Evolutionary conservation across 2,113 vertebrate species (phyloP), one percentile per base, ranked within the genome.

Genomic region (Hyperopisus bebe): DNA sequence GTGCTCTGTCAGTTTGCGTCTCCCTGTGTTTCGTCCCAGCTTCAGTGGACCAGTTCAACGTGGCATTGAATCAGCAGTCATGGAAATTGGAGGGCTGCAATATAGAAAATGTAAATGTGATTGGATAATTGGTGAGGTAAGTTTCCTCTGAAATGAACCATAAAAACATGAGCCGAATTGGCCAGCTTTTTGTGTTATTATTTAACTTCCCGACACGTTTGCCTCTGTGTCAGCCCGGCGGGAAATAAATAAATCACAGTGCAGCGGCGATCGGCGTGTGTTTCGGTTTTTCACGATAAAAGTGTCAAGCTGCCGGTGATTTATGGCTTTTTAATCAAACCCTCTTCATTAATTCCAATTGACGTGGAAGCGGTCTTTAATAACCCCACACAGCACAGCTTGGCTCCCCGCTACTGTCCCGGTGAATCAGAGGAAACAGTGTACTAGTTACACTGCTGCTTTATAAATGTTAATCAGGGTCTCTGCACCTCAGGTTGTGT

Each of bases 221-320:
- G 47, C n/a, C 46, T 47, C 31, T 17, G 44, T 31, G 48, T 13
- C 13, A 48, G 47, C 47, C 8, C 19, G 21, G 17, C 48, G 9
- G 50, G 74, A 53, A 83, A 89, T 53, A 66, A 89, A 82, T 89
- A 82, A 83, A 48, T 55, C 31, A 51, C 50, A 83, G 88, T 31
- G 4, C 88, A 31, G 58, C 47, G 3, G 62, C 62, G 2, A 35
- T 83, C 35, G 1, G 70, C 10, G 35, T 13, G 27, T 44, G 47
- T 55, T 42, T 83, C 74, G 31, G 27, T 74, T 80, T 21, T 48
- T 27, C 9, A 17, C 50, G 58, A 53, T 82, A 82, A 89, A 89
- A n/a, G 80, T 15, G 88, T 55, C 74, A 53, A 74, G 15, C 74
- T 51, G 17, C 27, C 1, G 3, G 74, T 82, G 88, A 89, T 82